Conservation (phyloP, 2,113 vertebrate species). For the Alaudala cheleensis region DNA sequence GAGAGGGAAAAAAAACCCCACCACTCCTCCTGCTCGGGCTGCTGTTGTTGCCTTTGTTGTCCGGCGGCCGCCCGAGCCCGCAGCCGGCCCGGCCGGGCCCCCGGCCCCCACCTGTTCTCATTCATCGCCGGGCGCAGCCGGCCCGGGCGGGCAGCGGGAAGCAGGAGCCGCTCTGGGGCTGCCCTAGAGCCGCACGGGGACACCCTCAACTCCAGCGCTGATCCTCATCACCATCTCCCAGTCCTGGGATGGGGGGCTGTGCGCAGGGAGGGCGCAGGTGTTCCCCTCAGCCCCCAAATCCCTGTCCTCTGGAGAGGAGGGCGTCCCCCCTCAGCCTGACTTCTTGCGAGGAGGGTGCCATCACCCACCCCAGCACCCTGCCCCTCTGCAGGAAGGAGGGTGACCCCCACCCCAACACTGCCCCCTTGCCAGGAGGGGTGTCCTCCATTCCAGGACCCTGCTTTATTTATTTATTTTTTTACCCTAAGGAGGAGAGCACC, state of each 20-base stretch:
- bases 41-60: slow-evolving; percentile 53
- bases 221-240: background rate
- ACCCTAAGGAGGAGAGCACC: background rate
- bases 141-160: background rate
- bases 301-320: background rate
- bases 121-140: slow-evolving; percentile 4
- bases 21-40: background rate
- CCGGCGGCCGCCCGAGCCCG: background rate
- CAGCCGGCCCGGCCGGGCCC: background rate
- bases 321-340: background rate
- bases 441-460: background rate
- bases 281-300: accelerated
- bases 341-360: background rate
- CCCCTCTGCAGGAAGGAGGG: background rate
- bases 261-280: background rate
- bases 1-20: background rate
- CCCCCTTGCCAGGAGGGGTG: background rate
- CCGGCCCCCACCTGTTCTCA: slow-evolving; percentile 65
- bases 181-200: background rate
- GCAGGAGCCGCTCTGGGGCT: background rate
- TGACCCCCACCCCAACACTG: background rate
- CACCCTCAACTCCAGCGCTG: background rate
- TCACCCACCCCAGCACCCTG: background rate
- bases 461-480: background rate
- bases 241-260: background rate